Conservation (phyloP, 2,888 invertebrate species). For the Caenorhabditis imperialis region DNA sequence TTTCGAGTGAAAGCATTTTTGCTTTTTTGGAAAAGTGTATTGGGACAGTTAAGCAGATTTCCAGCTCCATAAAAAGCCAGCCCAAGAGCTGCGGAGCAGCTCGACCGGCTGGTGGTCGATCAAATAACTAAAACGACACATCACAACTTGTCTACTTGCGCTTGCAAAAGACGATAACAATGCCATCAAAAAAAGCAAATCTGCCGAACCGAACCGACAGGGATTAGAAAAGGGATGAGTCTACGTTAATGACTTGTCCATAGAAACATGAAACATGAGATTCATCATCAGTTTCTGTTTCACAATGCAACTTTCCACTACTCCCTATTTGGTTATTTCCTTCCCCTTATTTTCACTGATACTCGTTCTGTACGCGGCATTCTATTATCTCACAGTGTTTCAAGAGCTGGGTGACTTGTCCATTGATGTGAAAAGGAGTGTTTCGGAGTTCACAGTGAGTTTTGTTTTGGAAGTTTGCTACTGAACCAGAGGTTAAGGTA, state of each 20-base stretch:
- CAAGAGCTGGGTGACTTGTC: slow-evolving; percentile 24
- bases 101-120: too few relatives aligned
- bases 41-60: too few relatives aligned
- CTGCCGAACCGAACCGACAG: too few relatives aligned
- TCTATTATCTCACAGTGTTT: slow-evolving; percentile 28
- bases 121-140: too few relatives aligned
- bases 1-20: too few relatives aligned
- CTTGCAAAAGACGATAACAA: too few relatives aligned
- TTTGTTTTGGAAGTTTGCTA: neutral
- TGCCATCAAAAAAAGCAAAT: too few relatives aligned
- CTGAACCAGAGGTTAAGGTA: slow-evolving; percentile 1
- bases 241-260: slow-evolving; percentile 10
- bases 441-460: slow-evolving; percentile 31
- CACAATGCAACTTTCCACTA: slow-evolving; percentile 27
- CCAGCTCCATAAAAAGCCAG: too few relatives aligned
- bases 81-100: too few relatives aligned
- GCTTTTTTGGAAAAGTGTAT: too few relatives aligned
- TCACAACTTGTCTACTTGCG: too few relatives aligned
- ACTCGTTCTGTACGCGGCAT: slow-evolving; percentile 13
- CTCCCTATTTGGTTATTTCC: slow-evolving; percentile 2
- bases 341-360: slow-evolving; percentile 33
- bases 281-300: too few relatives aligned
- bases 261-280: neutral
- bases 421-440: slow-evolving; percentile 1
- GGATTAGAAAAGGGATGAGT: slow-evolving; percentile 1